Evolutionary conservation across 2,888 invertebrate species (phyloP).

Genomic region (Drosophila stalkeri): DNA sequence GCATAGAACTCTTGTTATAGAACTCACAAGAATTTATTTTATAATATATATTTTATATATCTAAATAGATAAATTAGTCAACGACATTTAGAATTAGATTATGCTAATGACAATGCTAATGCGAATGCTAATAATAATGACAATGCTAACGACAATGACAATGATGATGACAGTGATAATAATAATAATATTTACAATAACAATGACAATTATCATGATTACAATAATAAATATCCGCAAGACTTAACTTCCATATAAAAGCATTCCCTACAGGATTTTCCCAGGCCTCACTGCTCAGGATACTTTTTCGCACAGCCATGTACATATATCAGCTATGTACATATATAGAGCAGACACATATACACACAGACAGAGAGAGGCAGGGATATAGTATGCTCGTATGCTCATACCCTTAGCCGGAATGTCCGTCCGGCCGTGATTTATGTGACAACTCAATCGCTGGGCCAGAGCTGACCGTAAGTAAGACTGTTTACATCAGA

Average conservation of each 20-base stretch:
- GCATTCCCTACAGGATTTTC: not conserved
- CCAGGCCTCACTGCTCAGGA: not conserved
- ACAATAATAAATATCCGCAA: not conserved
- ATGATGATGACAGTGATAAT: not conserved
- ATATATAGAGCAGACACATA: not conserved
- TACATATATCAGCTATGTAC: not conserved
- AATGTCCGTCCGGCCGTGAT: constrained; percentile 25
- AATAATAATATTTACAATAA: not conserved
- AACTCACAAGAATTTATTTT: not conserved
- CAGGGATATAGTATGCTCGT: not conserved
- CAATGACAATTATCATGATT: not conserved
- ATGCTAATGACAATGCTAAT: not conserved
- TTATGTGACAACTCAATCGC: constrained; percentile 53
- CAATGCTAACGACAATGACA: not conserved
- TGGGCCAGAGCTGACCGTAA: constrained; percentile 48
- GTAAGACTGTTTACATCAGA: constrained; percentile 71
- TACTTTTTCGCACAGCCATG: not conserved
- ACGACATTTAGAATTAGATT: not conserved
- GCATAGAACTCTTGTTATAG: no score
- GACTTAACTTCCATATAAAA: not conserved
- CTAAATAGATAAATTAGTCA: no score
- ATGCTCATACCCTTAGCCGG: not conserved
- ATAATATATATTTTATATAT: no score
- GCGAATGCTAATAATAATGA: not conserved
- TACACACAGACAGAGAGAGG: not conserved